Base-by-base conservation (phyloP, 2,113 vertebrate genomes). In the Ondatra zibethicus region DNA sequence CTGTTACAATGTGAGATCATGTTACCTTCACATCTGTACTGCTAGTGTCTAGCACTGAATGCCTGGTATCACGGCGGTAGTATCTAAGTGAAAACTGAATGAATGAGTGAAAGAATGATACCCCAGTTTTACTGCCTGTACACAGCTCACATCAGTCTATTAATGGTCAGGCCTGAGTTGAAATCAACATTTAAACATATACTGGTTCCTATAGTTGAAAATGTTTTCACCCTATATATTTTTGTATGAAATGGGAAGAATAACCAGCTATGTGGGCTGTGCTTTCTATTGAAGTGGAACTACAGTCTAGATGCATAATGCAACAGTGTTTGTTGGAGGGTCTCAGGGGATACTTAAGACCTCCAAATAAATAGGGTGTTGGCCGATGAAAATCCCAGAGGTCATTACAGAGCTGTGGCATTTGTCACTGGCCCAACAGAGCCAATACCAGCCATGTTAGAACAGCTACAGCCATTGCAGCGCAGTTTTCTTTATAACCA, bases 371-470 rank as follows among this genome's bases (percentile, higher is more conserved):
- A 96, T 94, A 92, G 86, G 77, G 96, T 93, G 82, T 95, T 97
- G 95, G 92, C 89, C 94, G 93, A 96, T 93, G 90, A 93, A 96
- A 94, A 89, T 97, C 89, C 85, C 94, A 80, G 70, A 84, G 52
- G 92, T 95, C 91, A 92, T 97, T 96, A 96, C 96, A 97, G 97
- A 94, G 70, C 91, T 98, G 96, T 96, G 92, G 96, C 96, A 88
- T 97, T 97, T 97, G 96, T 98, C 82, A 21, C 77, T 94, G 95
- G 82, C 94, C 97, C 96, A 97, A 63, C 86, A 96, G 84, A 96
- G 91, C 63, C 94, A 80, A 55, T 61, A 96, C 50, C 45, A 81
- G 92, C 70, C 87, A 94, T 80, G 31, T 88, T 89, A 84, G 39
- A 96, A 78, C 45, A 93, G 92, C 21, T 65, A 19, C n/a, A 92